Percentiles rank a stretch among this genome's conserved stretches.
Conservation (phyloP, 2,113 vertebrate species). For the Macrotis lagotis region DNA sequence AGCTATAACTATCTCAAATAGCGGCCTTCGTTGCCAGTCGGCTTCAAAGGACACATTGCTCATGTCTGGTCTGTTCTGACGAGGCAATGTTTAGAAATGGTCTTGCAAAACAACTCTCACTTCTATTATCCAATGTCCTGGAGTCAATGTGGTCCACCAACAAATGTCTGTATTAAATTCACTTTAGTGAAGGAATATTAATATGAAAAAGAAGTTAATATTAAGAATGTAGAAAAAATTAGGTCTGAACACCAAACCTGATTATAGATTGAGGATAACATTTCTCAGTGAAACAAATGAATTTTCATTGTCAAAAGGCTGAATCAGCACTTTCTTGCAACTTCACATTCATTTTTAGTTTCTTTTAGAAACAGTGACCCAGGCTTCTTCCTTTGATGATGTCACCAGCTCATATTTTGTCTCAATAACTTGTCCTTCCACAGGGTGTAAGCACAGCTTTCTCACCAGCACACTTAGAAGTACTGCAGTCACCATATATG, state of each 20-base stretch:
- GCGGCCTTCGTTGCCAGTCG: background rate
- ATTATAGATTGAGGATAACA: background rate
- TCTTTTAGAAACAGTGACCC: slow-evolving; percentile 93
- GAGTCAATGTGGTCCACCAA: background rate
- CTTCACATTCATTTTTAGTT: slow-evolving; percentile 75
- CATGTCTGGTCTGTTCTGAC: background rate
- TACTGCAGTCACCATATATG: slow-evolving; percentile 91
- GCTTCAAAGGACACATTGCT: background rate
- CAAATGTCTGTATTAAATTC: slow-evolving; percentile 45
- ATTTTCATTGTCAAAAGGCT: background rate
- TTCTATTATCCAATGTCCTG: background rate
- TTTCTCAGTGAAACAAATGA: slow-evolving; percentile 3
- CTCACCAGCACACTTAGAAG: slow-evolving; percentile 91
- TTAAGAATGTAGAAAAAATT: slow-evolving; percentile 55
- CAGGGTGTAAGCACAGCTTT: slow-evolving; percentile 86
- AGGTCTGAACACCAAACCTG: slow-evolving; percentile 58
- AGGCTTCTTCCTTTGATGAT: slow-evolving; percentile 94
- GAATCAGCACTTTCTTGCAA: slow-evolving; percentile 14
- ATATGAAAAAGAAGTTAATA: slow-evolving; percentile 65
- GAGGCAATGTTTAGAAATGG: background rate
- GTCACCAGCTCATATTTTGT: slow-evolving; percentile 94
- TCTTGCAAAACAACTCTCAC: background rate
- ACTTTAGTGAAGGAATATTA: slow-evolving; percentile 68
- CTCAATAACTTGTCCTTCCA: slow-evolving; percentile 91
- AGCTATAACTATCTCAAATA: background rate